A percentile compares a stretch with the other conserved stretches of the same genome.
Evolutionary conservation across 2,113 vertebrate genomes (phyloP).

Genomic region (Psilopsiagon aurifrons): DNA sequence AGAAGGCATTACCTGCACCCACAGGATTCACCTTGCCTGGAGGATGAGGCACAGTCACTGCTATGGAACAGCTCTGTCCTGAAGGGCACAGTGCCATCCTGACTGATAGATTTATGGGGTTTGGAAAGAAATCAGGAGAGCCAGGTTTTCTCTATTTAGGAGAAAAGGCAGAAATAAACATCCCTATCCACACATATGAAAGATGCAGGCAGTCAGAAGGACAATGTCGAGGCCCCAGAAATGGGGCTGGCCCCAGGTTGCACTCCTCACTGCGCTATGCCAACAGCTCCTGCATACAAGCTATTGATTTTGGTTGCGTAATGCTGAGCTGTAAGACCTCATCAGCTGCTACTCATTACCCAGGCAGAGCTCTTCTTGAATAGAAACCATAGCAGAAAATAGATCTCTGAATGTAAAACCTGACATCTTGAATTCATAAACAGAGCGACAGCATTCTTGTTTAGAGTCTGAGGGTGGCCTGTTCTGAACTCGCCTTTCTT

Average conservation of each 20-base stretch:
- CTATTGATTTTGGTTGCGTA: slow-evolving; percentile 1
- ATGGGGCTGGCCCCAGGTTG: background rate
- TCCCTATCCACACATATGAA: background rate
- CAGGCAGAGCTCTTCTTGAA: slow-evolving; percentile 46
- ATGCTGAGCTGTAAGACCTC: slow-evolving; percentile 36
- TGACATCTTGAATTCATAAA: slow-evolving; percentile 72
- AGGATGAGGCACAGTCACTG: background rate
- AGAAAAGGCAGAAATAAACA: background rate
- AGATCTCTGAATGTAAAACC: slow-evolving; percentile 62
- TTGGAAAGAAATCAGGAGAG: background rate
- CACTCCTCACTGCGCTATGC: background rate
- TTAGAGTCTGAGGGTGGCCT: slow-evolving; percentile 69
- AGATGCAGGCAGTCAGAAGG: background rate
- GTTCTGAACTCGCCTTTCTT: slow-evolving; percentile 39
- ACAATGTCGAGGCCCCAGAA: background rate
- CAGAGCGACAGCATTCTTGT: slow-evolving; percentile 51
- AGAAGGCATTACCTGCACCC: background rate
- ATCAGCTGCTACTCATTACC: slow-evolving; percentile 69
- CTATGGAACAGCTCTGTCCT: background rate
- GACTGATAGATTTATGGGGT: background rate
- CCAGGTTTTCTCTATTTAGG: background rate
- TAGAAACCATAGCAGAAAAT: slow-evolving; percentile 62
- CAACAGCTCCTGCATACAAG: background rate
- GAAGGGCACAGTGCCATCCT: background rate
- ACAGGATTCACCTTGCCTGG: background rate